Conservation (phyloP, 53 echinoderm and acorn worm species). For the Hippasteria phrygiana region DNA sequence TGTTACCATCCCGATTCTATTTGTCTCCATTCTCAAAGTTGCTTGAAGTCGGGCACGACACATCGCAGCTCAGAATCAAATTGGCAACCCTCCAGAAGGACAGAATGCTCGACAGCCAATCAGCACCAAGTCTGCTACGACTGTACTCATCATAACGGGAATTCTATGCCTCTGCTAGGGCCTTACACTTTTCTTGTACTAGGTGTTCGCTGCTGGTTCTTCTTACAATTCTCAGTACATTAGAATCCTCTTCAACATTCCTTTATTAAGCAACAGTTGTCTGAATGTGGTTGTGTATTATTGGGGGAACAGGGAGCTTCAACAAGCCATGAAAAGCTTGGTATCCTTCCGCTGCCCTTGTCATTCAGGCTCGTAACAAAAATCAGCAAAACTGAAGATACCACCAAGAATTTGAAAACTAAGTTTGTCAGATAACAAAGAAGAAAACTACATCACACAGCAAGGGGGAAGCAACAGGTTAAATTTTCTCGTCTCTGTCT, state of each 20-base stretch:
- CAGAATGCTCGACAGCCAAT: constrained; percentile 1
- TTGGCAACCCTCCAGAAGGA: background rate
- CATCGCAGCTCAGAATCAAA: constrained; percentile 6
- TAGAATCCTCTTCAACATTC: background rate
- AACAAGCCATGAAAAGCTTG: background rate
- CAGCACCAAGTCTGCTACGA: constrained; percentile 22
- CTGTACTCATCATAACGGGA: constrained; percentile 30
- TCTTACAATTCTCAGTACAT: too few relatives aligned
- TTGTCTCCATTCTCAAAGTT: constrained; percentile 14
- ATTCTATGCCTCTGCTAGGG: background rate
- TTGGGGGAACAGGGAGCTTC: background rate
- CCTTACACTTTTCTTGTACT: background rate
- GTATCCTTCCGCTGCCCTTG: background rate
- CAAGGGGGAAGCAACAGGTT: too few relatives aligned
- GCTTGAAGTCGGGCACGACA: constrained; percentile 27
- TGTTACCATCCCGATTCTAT: background rate
- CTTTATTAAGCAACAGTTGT: background rate
- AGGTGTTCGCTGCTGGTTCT: too few relatives aligned
- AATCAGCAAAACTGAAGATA: too few relatives aligned
- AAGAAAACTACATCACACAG: too few relatives aligned
- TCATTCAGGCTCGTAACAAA: background rate
- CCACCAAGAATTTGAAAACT: too few relatives aligned
- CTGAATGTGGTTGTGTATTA: constrained; percentile 20
- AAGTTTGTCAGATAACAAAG: too few relatives aligned
- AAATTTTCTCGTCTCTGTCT: too few relatives aligned